Conservation (phyloP, 2,888 invertebrate genomes). For the Tanytarsus gracilentus region DNA sequence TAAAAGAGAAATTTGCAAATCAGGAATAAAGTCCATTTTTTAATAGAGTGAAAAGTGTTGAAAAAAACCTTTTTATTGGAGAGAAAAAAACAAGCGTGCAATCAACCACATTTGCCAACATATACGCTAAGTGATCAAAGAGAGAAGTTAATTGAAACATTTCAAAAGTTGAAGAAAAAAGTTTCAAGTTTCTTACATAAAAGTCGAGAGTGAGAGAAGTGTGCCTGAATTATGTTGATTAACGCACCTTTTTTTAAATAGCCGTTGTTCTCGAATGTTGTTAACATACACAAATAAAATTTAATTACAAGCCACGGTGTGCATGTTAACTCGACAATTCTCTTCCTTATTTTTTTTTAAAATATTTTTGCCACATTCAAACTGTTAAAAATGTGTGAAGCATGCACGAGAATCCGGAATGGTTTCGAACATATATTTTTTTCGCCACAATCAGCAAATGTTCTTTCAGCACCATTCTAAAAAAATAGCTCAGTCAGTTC, state of each 20-base stretch:
- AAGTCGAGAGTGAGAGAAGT: not conserved
- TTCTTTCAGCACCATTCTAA: not conserved
- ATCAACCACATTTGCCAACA: not conserved
- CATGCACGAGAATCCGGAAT: not conserved
- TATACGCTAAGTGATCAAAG: not conserved
- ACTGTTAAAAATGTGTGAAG: not conserved
- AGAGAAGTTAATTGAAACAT: not conserved
- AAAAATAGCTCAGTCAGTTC: not conserved
- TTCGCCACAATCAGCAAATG: not conserved
- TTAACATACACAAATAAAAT: not conserved
- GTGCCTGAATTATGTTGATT: not conserved
- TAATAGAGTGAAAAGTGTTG: too few relatives aligned
- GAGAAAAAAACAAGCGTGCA: too few relatives aligned
- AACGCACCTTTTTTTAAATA: not conserved
- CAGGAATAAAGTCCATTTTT: too few relatives aligned
- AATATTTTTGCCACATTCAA: not conserved
- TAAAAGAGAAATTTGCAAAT: too few relatives aligned
- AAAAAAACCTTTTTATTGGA: too few relatives aligned
- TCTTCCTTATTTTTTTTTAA: not conserved
- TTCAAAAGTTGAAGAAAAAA: constrained; percentile 7
- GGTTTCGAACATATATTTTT: not conserved
- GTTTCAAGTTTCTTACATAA: constrained; percentile 6
- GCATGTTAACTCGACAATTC: too few relatives aligned
- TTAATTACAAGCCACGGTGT: not conserved
- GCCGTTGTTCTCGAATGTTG: not conserved